Evolutionary conservation across 1,140 invertebrate species (phyloP), one percentile per base, ranked within the genome.

Genomic region (Telenomus remus): DNA sequence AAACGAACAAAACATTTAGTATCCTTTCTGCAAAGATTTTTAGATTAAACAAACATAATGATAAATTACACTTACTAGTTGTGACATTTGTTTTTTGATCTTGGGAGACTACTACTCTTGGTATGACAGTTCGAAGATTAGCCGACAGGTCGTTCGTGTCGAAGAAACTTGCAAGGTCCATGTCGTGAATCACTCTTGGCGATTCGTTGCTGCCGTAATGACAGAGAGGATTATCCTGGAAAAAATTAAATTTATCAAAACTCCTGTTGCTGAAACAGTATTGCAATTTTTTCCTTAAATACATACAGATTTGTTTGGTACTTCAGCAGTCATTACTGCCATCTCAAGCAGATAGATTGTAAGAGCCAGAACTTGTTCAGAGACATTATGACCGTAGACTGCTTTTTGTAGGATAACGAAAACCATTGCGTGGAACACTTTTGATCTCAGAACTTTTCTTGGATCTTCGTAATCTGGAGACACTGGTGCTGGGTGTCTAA

Each of bases 331-430:
- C 81, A 92, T 90, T 13, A 96, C 89, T 16, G 95, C 92, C 86
- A 97, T 91, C 85, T 97, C 95, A 19, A 98, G 88, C 43, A 99
- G 90, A 85, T 96, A 97, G 33, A 98, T 90, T 53, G 94, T 90
- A 19, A 98, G 85, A 54, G 95, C 94, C 71, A 97, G 90, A 59
- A 96, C 91, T 84, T 96, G 94, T 85, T 97, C 96, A 8, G 94
- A 92, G 11, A 95, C 89, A 63, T 90, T 90, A 55, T 92, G 90
- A n/a, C 91, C 91, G 78, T 94, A 92, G 34, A 95, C 91, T 44
- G 94, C 93, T 84, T 96, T 95, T 82, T 95, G 93, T 47, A 98
- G 89, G 60, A 97, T 93, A 42, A 94, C 92, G 71, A 97, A 92
- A 39, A 95, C 90, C 68, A 96, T 92, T 13, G 94, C 93, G 85